These are phyloP conservation scores for Bothrops jararaca DNA, from an alignment of 2,113 vertebrate genomes.

Conservation along the genomic window DNA sequence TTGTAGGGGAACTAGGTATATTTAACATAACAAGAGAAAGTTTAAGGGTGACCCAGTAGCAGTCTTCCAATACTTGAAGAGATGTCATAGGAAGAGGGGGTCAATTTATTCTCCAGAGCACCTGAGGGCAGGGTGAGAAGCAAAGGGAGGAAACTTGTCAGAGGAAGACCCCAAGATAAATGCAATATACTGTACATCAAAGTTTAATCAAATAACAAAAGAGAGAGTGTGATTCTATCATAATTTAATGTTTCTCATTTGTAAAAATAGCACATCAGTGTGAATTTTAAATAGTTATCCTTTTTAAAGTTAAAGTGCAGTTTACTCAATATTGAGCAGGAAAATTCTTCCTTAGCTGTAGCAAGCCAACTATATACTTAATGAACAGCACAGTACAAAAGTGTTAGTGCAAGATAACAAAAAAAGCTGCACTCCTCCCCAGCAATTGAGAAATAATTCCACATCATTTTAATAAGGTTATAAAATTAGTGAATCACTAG, in stretches of 20 bases:
- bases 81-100: too few species aligned
- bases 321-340: conserved; percentile 9
- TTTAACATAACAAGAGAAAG: too few species aligned
- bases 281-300: conserved; percentile 11
- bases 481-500: too few species aligned
- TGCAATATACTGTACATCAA: not conserved
- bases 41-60: too few species aligned
- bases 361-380: not conserved
- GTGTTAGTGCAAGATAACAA: not conserved
- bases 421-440: not conserved
- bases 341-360: conserved; percentile 20
- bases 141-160: too few species aligned
- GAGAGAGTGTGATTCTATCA: not conserved
- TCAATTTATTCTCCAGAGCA: too few species aligned
- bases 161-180: not conserved
- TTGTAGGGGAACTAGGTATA: too few species aligned
- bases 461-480: too few species aligned
- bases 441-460: too few species aligned
- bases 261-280: not conserved
- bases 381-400: not conserved
- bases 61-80: too few species aligned
- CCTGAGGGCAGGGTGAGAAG: too few species aligned
- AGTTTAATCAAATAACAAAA: conserved; percentile 5
- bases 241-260: conserved; percentile 11
- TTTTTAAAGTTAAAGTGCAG: conserved; percentile 11